Base-by-base conservation (phyloP, 30 jellyfish, hydroid and myxozoan genomes). In the Catostylus mosaicus region DNA sequence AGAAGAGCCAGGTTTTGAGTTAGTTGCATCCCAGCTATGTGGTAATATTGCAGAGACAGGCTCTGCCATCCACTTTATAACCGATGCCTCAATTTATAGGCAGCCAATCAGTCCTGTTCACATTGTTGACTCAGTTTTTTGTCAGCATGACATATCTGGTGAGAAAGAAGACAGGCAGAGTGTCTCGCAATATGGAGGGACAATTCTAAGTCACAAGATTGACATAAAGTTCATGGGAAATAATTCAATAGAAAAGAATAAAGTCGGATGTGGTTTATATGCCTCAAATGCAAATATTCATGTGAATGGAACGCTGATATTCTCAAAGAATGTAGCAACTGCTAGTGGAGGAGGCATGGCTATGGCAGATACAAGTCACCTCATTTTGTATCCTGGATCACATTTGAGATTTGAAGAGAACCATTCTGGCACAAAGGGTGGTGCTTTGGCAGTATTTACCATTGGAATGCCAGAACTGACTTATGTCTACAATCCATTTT, bases 311-410 rank as follows among this genome's bases (percentile, higher is more conserved):
- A 43, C 66, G 14, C 46, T 92, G 31, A 50, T 19, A 11, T 81
- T 92, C 52, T 20, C 75, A 32, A 27, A 47, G 14, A 92, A 92
- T 76, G 20, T 34, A 1, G 96, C 87, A 2, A 18, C 38, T 18
- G 3, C 92, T 29, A 48, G 82, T 62, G 98, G 98, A 11, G 98
- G 97, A 24, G 98, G 86, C 20, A 74, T 92, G 92, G 23, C 88
- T 1, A 43, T 92, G 56, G 77, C 95, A 18, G 98, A 92, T 73
- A 92, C 90, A 24, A 92, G 98, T 75, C 83, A 76, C 57, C 67
- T 92, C 34, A 51, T 71, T 32, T 46, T 92, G 67, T 38, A 73
- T 63, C 85, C 95, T 1, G 86, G 86, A 1, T 56, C 92, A 10
- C 82, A 75, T 30, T 52, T 92, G 45, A 34, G 45, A 22, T 92